Base-by-base conservation (phyloP, 53 echinoderm and acorn worm genomes). In the Mesocentrotus franciscanus region DNA sequence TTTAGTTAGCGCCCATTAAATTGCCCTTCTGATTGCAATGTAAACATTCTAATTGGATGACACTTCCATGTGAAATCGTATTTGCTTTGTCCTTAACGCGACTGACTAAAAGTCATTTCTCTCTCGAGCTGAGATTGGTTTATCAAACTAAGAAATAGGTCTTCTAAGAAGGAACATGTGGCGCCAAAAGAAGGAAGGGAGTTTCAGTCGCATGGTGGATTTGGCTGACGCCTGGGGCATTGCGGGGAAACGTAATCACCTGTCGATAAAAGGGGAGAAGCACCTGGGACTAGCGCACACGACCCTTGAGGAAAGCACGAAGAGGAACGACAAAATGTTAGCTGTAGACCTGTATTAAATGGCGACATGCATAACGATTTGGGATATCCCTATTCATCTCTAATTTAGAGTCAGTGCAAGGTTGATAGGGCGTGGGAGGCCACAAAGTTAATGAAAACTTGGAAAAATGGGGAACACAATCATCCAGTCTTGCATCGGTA, bases 241-340 rank as follows among this genome's bases (percentile, higher is more conserved):
- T 57, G 87, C 9, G 26, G 14, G 35, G 91, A 90, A 90, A 90
- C 91, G 27, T 66, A 90, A 90, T 90, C 91, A 90, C 91, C 91
- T 90, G 66, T 90, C 91, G 91, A 90, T 90, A 90, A 90, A 64
- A 62, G 35, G 91, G 62, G 62, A 29, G 91, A 90, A 58, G 57
- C 91, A 90, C 91, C 91, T 90, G 91, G 91, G 91, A 90, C 91
- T 22, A 90, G 66, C 62, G 91, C 91, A 90, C 66, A 64, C 91
- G 61, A 20, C 66, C 61, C 91, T 27, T 1, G 35, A 61, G 34
- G 33, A 64, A 13, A 64, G 36, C 64, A 58, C 30, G 34, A 35
- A 60, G 91, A 20, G 62, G 91, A 24, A 35, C 8, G 33, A 36
- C 91, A 64, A 90, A 49, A 64, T 90, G 91, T 90, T 90, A 34